These are phyloP conservation scores for Excalfactoria chinensis DNA, from an alignment of 2,113 vertebrate species.

Conservation along the genomic window DNA sequence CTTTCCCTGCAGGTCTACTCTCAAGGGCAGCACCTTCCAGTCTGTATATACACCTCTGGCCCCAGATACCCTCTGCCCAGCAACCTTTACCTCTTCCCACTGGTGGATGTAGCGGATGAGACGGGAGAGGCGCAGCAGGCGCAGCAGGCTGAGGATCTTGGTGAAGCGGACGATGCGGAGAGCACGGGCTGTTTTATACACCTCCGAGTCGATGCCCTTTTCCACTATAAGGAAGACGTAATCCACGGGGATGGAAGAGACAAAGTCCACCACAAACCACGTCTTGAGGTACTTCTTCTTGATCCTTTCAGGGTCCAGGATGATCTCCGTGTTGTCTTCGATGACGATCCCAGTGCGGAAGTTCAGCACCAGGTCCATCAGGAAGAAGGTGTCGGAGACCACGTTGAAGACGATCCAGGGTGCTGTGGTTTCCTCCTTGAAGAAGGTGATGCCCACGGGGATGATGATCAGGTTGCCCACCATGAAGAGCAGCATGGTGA, in stretches of 20 bases:
- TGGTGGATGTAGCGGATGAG: constrained; percentile 98
- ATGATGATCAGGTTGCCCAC: constrained; percentile 99
- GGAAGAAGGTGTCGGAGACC: constrained; percentile 98
- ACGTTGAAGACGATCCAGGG: constrained; percentile 99
- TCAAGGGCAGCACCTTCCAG: too few species aligned
- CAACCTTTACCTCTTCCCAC: constrained; percentile 90
- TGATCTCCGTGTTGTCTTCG: constrained; percentile 98
- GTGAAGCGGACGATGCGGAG: constrained; percentile 96
- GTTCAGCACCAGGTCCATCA: constrained; percentile 97
- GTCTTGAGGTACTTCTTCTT: constrained; percentile 96
- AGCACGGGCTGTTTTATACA: constrained; percentile 95
- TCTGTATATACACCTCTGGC: too few species aligned
- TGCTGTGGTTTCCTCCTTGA: constrained; percentile 96
- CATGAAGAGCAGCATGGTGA: constrained; percentile 99
- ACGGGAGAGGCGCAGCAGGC: constrained; percentile 90
- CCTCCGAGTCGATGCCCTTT: constrained; percentile 96
- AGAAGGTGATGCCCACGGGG: constrained; percentile 98
- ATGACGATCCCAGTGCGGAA: constrained; percentile 97
- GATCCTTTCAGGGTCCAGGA: constrained; percentile 95
- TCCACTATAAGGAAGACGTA: constrained; percentile 99
- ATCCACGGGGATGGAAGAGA: constrained; percentile 98
- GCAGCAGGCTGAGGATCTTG: constrained; percentile 93
- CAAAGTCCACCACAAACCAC: constrained; percentile 98
- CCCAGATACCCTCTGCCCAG: too few species aligned
- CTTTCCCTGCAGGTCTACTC: too few species aligned